Conservation (phyloP, 2,888 invertebrate genomes). For the Plagodis pulveraria region DNA sequence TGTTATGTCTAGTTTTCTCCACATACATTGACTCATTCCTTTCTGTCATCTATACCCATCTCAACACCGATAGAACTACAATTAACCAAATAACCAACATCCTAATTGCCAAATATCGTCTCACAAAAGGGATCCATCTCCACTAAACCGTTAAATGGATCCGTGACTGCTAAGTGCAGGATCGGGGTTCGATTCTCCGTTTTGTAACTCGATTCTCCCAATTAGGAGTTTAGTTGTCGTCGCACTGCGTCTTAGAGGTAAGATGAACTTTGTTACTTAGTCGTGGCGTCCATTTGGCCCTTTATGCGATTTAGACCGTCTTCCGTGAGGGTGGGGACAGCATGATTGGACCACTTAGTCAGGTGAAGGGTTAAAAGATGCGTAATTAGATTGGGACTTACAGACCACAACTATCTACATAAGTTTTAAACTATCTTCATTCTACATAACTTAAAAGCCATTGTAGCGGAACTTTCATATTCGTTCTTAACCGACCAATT, state of each 20-base stretch:
- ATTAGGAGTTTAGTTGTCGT: conserved; percentile 81
- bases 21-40: no score
- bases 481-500: no score
- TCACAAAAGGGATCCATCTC: conserved; percentile 75
- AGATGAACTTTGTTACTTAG: conserved; percentile 53
- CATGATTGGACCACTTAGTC: conserved; percentile 32
- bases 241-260: conserved; percentile 67
- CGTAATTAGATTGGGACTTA: no score
- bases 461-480: no score
- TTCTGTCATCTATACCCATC: background rate
- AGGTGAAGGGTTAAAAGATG: conserved; percentile 3
- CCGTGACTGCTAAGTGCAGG: conserved; percentile 75
- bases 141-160: conserved; percentile 84
- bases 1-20: no score
- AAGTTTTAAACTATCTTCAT: no score
- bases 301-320: conserved; percentile 44
- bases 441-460: no score
- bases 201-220: conserved; percentile 82
- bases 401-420: no score
- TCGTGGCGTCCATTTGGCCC: conserved; percentile 55
- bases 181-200: conserved; percentile 81
- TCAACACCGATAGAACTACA: conserved; percentile 16
- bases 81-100: conserved; percentile 56
- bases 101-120: conserved; percentile 80
- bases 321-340: conserved; percentile 23